These are phyloP conservation scores for Megalonaias nervosa DNA, from an alignment of 1,140 invertebrate species.

Conservation along the genomic window DNA sequence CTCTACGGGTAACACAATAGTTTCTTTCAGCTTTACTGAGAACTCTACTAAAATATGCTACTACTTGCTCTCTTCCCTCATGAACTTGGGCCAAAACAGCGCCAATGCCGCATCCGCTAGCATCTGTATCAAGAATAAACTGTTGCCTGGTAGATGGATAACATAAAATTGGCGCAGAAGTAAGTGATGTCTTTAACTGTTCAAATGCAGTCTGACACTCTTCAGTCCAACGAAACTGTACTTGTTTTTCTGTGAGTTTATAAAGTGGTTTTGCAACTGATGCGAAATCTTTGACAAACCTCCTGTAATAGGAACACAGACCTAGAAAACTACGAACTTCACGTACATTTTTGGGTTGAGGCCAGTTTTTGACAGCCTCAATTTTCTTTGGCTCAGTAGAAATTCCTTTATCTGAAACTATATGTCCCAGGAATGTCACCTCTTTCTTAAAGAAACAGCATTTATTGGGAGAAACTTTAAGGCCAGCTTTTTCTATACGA, in stretches of 20 bases:
- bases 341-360: slow-evolving; percentile 26
- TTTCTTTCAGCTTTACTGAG: slow-evolving; percentile 42
- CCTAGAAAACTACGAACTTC: slow-evolving; percentile 38
- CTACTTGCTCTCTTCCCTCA: slow-evolving; percentile 39
- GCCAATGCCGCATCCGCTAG: too few relatives aligned
- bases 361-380: slow-evolving; percentile 23
- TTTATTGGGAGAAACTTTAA: too few relatives aligned
- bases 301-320: slow-evolving; percentile 28
- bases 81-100: slow-evolving; percentile 34
- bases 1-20: slow-evolving; percentile 65
- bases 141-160: too few relatives aligned
- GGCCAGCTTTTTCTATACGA: slow-evolving; percentile 6
- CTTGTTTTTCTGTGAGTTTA: slow-evolving; percentile 22
- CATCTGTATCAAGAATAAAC: too few relatives aligned
- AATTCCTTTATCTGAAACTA: too few relatives aligned
- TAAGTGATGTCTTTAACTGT: slow-evolving; percentile 23
- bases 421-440: too few relatives aligned
- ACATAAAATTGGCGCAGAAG: too few relatives aligned
- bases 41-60: slow-evolving; percentile 41
- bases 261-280: slow-evolving; percentile 33
- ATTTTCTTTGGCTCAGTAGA: too few relatives aligned
- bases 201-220: slow-evolving; percentile 41
- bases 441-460: too few relatives aligned
- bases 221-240: slow-evolving; percentile 20
- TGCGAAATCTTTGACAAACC: slow-evolving; percentile 26